Percentiles rank a stretch among this genome's conserved stretches.
These are phyloP conservation scores for Porites lobata DNA, from an alignment of 92 coral and sea anemone genomes.

Conservation along the genomic window DNA sequence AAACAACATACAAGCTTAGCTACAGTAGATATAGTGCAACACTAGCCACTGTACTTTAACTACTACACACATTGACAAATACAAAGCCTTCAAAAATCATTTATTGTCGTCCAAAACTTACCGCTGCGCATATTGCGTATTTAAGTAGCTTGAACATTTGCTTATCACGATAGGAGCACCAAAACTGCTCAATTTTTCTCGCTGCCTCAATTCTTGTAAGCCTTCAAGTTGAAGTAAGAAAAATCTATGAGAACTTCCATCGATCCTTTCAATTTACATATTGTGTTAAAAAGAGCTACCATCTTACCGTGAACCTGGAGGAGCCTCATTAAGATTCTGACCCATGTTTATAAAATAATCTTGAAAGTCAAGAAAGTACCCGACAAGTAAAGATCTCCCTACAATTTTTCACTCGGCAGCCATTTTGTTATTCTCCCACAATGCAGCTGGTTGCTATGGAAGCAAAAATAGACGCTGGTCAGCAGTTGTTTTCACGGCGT, in stretches of 20 bases:
- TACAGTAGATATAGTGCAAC: background rate
- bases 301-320: constrained; percentile 47
- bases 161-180: constrained; percentile 95
- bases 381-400: background rate
- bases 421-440: constrained; percentile 33
- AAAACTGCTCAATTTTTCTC: constrained; percentile 84
- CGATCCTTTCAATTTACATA: background rate
- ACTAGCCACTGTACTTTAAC: too few relatives aligned
- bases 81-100: too few relatives aligned
- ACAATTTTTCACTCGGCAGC: background rate
- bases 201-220: constrained; percentile 80
- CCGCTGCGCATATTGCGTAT: constrained; percentile 99
- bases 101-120: constrained; percentile 35
- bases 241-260: background rate
- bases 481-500: background rate
- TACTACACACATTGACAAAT: too few relatives aligned
- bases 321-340: constrained; percentile 59
- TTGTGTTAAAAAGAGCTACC: background rate
- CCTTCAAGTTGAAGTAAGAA: constrained; percentile 1
- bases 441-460: constrained; percentile 40
- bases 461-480: background rate
- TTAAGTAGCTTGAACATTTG: constrained; percentile 97
- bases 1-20: background rate
- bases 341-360: constrained; percentile 46
- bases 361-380: background rate